Evolutionary conservation across 37 sponge, comb jelly and placozoan genomes (phyloP), one percentile per base, ranked within the genome.

Genomic region (Axinella damicornis): DNA sequence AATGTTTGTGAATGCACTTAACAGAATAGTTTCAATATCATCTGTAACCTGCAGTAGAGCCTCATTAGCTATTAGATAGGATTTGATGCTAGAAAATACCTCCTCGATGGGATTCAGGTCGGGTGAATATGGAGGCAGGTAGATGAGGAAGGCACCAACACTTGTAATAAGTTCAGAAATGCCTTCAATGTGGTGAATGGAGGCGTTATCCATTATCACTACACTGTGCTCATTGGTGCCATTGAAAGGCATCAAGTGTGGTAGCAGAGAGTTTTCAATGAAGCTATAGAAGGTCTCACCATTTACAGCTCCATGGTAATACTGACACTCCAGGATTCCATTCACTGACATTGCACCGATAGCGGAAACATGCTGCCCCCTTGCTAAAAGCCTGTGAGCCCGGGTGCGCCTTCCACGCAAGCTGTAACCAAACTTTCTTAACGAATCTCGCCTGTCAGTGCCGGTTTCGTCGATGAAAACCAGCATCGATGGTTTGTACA

Each of bases 391-490:
- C 30, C 14, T 73, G 2, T 73, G 56, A 53, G 74, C 33, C 18
- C 27, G 33, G 2, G 39, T 64, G n/a, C 56, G 76, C 76, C 22
- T 74, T 74, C 76, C 76, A 17, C 57, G 41, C 13, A 52, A 15
- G 33, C 76, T 74, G 56, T 73, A 73, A 38, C 74, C 74, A 73
- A 53, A 73, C 74, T 73, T 73, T 73, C 74, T 73, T 25, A 73
- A 5, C 14, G 30, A 53, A 18, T 73, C 56, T 46, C 74, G 38
- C 30, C 74, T 21, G 21, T 73, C 74, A 52, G 33, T 9, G 4
- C 77, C 77, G 41, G 69, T 80, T 25, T 80, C 80, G 46, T 80
- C 80, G n/a, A 80, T 5, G 22, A 80, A 80, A 28, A 80, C 80
- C 19, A 80, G 25, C 67, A 80, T 80, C 25, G 65, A 68, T 33